phyloP scores from a whole-genome alignment of 2,888 invertebrate species.

The Bursaphelenchus okinawaensis region DNA sequence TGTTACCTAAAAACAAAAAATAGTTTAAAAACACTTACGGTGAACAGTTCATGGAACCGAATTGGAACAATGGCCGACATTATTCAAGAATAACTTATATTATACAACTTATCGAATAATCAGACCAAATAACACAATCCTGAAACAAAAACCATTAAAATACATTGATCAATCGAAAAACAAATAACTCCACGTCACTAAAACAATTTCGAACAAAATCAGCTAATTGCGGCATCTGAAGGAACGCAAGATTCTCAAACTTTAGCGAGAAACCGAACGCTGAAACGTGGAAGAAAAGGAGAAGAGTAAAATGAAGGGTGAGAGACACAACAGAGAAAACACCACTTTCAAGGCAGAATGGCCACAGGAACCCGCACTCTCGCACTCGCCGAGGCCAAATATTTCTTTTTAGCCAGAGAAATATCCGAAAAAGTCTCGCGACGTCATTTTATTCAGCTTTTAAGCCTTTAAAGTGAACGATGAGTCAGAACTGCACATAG shows the following conservation, averaged over 20 bases:
- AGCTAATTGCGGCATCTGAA: not conserved
- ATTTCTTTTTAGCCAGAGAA: not conserved
- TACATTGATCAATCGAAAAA: not conserved
- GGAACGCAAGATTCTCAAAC: not conserved
- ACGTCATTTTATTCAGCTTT: not conserved
- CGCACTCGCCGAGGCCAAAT: not conserved
- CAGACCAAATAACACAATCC: not conserved
- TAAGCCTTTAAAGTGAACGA: not conserved
- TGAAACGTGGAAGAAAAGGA: not conserved
- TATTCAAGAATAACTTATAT: not conserved
- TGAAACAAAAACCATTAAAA: not conserved
- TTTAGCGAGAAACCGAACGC: not conserved
- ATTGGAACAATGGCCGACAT: conserved; percentile 28
- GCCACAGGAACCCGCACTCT: too few relatives aligned
- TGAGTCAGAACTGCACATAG: not conserved
- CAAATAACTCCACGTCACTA: not conserved
- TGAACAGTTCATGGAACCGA: conserved; percentile 27
- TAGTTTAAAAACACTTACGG: conserved; percentile 30
- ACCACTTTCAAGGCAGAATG: too few relatives aligned
- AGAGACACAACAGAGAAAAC: too few relatives aligned
- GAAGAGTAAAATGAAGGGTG: not conserved
- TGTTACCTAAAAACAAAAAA: too few relatives aligned
- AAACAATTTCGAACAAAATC: too few relatives aligned
- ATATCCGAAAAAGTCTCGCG: too few relatives aligned
- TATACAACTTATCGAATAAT: not conserved